Percentiles rank a stretch among this genome's conserved stretches.
Conservation (phyloP, 2,113 vertebrate species). For the Pseudois nayaur region DNA sequence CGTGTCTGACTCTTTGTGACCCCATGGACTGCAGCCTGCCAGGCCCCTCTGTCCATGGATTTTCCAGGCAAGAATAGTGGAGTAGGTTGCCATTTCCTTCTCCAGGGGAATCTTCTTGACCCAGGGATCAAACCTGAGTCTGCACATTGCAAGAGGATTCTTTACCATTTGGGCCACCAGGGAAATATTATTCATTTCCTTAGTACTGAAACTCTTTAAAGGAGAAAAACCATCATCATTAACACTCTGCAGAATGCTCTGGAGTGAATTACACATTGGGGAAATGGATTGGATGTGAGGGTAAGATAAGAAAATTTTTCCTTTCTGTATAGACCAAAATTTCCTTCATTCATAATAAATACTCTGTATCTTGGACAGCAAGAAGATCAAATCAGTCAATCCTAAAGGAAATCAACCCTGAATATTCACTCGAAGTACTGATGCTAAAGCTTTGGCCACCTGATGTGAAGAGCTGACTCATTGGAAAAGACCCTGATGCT, state of each 20-base stretch:
- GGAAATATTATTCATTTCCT: background rate
- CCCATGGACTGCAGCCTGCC: background rate
- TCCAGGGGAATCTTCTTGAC: background rate
- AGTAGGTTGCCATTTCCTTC: background rate
- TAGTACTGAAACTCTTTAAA: background rate
- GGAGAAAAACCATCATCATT: background rate
- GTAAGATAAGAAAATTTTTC: background rate
- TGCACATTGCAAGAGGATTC: background rate
- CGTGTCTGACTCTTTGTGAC: background rate
- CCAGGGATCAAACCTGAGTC: background rate
- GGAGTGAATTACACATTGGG: background rate
- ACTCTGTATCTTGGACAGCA: background rate
- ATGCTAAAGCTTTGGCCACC: background rate
- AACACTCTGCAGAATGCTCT: background rate
- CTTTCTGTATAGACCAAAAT: background rate
- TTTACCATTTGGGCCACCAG: background rate
- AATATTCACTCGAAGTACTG: background rate
- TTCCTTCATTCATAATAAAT: background rate
- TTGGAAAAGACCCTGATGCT: background rate
- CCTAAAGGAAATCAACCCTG: background rate
- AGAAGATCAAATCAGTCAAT: background rate
- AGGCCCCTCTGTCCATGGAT: background rate
- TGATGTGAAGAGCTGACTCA: background rate
- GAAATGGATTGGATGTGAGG: background rate
- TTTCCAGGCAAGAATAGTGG: background rate